Base-by-base conservation (phyloP, 2,113 vertebrate species). In the Passer domesticus region DNA sequence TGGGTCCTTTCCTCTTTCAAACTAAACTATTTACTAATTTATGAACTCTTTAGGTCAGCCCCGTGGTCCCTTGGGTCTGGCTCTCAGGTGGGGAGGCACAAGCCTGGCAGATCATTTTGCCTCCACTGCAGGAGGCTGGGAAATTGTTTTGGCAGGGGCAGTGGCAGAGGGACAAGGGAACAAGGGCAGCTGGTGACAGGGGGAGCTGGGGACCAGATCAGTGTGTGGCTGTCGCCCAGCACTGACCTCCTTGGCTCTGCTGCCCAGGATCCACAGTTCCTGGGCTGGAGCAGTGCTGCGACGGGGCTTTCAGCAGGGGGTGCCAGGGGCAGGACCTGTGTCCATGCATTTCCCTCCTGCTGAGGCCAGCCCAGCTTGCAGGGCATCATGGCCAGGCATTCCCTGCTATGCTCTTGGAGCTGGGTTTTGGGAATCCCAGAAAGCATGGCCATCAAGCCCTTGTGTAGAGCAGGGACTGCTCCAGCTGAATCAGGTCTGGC, bases 401-500 rank as follows among this genome's bases (percentile, higher is more conserved):
- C 23, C 66, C 44, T 46, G 43, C 55, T 67, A 8, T 0, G 1
- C 4, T 23, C 47, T 49, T 44, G 22, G 13, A n/a, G 2, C 1
- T 1, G 8, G 10, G 33, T 6, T 59, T 25, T 10, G 62, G 46
- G 55, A 83, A 63, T 58, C 39, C 19, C 46, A 58, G 37, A 25
- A 27, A 49, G 9, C 6, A 3, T 2, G 33, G 43, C 25, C 3
- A 0, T 16, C 2, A 6, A 74, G 24, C 37, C 47, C 50, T 47
- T 0, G 0, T 30, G 74, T 41, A 49, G 41, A 37, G 77, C 22
- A 33, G 1, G 1, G 17, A 5, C 31, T 2, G 1, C 15, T 46
- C 23, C 85, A 53, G 47, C 37, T 3, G 5, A 22, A 39, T 21
- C 15, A 22, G 59, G 18, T 30, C 77, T 69, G 6, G 0, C 56